Conservation (phyloP, 2,113 vertebrate species). For the Saccopteryx bilineata region DNA sequence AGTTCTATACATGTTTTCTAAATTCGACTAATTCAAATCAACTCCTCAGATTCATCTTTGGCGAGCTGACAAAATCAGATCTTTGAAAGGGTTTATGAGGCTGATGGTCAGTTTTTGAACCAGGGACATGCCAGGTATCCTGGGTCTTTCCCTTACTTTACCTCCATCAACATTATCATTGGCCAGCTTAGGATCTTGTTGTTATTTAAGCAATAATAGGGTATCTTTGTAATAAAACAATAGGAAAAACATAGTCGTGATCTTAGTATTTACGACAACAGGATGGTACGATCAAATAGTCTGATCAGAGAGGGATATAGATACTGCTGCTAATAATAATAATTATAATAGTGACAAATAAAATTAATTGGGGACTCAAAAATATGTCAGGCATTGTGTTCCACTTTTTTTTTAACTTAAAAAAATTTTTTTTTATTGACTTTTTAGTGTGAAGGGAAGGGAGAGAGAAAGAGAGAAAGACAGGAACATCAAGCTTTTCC, state of each 20-base stretch:
- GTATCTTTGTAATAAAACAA: conserved; percentile 53
- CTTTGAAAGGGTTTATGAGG: background rate
- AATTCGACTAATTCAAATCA: conserved; percentile 13
- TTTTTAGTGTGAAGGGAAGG: no score
- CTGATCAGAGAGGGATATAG: conserved; percentile 71
- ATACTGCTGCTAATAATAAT: background rate
- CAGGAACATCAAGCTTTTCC: no score
- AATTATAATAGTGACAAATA: conserved; percentile 45
- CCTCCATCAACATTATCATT: background rate
- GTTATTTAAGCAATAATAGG: conserved; percentile 49
- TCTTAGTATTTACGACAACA: conserved; percentile 60
- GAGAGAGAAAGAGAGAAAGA: no score
- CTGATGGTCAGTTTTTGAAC: background rate
- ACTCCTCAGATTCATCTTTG: background rate
- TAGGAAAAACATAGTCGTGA: background rate
- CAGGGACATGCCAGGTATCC: background rate
- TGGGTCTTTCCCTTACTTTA: background rate
- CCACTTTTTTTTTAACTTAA: no score
- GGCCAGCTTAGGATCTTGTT: background rate
- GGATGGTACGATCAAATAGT: conserved; percentile 41
- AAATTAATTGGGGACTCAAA: conserved; percentile 61
- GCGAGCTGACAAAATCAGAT: background rate
- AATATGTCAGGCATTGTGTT: conserved; percentile 58
- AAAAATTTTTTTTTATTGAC: no score
- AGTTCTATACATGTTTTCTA: background rate